Percentiles rank a stretch among this genome's conserved stretches.
These are phyloP conservation scores for Salvator merianae DNA, from an alignment of 2,113 vertebrate genomes.

Conservation along the genomic window DNA sequence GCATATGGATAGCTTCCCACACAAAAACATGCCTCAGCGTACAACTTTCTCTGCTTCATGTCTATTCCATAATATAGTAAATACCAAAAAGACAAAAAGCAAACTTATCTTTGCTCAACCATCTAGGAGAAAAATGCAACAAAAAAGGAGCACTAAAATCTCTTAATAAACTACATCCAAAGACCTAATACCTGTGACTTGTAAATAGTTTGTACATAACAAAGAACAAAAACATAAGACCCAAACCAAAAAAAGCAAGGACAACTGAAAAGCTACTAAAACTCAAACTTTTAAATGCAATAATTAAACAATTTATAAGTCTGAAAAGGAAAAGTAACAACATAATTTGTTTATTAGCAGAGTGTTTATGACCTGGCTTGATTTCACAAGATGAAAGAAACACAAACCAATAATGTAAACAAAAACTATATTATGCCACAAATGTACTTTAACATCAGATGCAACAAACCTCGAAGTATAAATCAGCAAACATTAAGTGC, in stretches of 20 bases:
- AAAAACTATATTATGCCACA: slow-evolving; percentile 9
- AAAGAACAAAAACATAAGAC: slow-evolving; percentile 22
- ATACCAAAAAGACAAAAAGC: background rate
- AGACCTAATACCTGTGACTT: background rate
- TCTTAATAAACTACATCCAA: slow-evolving; percentile 27
- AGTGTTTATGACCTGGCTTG: background rate
- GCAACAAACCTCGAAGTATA: background rate
- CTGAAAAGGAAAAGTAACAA: background rate
- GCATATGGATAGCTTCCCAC: background rate
- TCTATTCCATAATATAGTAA: background rate
- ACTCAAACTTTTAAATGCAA: background rate
- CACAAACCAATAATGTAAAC: background rate
- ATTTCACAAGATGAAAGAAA: slow-evolving; percentile 31
- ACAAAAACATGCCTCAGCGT: background rate
- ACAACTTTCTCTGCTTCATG: background rate
- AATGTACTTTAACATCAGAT: slow-evolving; percentile 21
- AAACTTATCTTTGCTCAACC: background rate
- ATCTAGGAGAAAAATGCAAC: background rate
- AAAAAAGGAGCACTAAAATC: background rate
- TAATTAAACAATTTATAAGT: background rate
- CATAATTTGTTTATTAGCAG: background rate
- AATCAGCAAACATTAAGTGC: background rate
- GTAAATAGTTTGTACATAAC: background rate
- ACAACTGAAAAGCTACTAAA: slow-evolving; percentile 12
- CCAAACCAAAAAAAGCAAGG: background rate